Base-by-base conservation (phyloP, 30 jellyfish, hydroid and myxozoan genomes). In the Euphysa ruthae region DNA sequence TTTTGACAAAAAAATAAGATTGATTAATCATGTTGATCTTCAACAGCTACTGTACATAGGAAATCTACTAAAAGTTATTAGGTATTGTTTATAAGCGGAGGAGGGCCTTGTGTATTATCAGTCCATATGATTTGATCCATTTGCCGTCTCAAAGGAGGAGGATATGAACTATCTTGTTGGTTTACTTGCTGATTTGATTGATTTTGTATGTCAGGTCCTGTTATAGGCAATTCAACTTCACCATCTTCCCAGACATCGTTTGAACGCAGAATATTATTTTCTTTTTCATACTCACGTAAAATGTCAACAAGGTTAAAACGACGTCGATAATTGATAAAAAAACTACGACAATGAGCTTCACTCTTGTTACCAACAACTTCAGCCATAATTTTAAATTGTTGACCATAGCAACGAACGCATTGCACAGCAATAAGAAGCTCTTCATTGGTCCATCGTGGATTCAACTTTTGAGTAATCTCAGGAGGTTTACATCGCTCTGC, bases 371-470 rank as follows among this genome's bases (percentile, higher is more conserved):
- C 98, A 3, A 90, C 84, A 1, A 90, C 98, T 76, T 90, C 98
- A 18, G 98, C 95, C 98, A 90, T 90, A 14, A 95, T 95, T 63
- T 79, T 82, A 58, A 90, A 90, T 69, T 90, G 93, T 72, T 90
- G 82, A 49, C 98, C 98, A 68, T 90, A 90, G 12, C 81, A 58
- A 10, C 98, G 82, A 28, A 90, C 95, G 56, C 98, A 90, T 56
- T 90, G 98, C 14, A 90, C 98, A 8, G 98, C 98, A 38, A 90
- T 90, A 2, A 90, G 93, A 49, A 90, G 62, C 50, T 90, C 98
- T 76, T 90, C 98, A 43, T 90, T 90, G 20, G 98, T 90, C 98
- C 98, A 90, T 19, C 98, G 88, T 20, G 93, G 90, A 82, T 90
- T 90, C 61, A 81, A 52, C 44, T 82, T 90, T 52, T 73, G 92